Conservation (phyloP, 2,888 invertebrate genomes). For the Leptura quadrifasciata region DNA sequence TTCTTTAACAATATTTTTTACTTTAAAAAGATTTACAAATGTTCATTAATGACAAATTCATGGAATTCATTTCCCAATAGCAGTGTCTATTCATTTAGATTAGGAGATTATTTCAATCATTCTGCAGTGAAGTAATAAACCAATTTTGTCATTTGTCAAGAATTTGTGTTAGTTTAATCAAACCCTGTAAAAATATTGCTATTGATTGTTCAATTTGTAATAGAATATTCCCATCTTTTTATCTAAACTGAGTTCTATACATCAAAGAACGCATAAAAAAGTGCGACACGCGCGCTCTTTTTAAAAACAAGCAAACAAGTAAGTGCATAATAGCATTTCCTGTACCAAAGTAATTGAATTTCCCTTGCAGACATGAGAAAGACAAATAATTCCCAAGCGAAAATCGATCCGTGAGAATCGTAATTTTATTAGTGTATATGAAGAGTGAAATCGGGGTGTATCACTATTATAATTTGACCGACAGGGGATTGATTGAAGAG, state of each 20-base stretch:
- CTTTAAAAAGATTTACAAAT: too few relatives aligned
- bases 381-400: constrained; percentile 57
- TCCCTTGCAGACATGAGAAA: constrained; percentile 53
- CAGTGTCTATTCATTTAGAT: too few relatives aligned
- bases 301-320: constrained; percentile 43
- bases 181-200: not conserved
- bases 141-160: too few relatives aligned
- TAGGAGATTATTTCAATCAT: too few relatives aligned
- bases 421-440: constrained; percentile 52
- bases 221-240: not conserved
- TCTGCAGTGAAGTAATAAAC: too few relatives aligned
- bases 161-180: not conserved
- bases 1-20: too few relatives aligned
- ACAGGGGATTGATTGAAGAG: constrained; percentile 61
- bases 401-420: constrained; percentile 55
- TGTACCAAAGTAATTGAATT: constrained; percentile 54
- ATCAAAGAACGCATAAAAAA: constrained; percentile 9
- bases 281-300: constrained; percentile 36
- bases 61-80: too few relatives aligned
- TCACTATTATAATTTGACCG: constrained; percentile 65
- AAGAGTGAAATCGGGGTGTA: constrained; percentile 55
- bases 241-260: not conserved
- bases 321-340: constrained; percentile 52
- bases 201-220: not conserved
- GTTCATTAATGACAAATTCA: too few relatives aligned